Evolutionary conservation across 2,888 invertebrate species (phyloP), one percentile per base, ranked within the genome.

Genomic region (Nomada ferruginata): DNA sequence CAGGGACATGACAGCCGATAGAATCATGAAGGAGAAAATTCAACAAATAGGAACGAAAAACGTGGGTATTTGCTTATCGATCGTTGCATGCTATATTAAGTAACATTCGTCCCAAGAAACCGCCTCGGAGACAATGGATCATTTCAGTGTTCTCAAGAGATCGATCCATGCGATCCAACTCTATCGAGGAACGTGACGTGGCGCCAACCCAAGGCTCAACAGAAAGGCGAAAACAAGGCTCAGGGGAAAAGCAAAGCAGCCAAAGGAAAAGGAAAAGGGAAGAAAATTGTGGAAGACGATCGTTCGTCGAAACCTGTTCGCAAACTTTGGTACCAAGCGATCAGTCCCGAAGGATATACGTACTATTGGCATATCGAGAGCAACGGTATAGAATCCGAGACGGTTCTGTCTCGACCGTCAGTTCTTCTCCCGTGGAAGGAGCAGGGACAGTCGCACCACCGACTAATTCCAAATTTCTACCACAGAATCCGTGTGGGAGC

Each of bases 311-410:
- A 85, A 75, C 70, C 81, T 63, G 68, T 81, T 15, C 87, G 79
- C 4, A 95, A 95, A 66, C 92, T 96, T 29, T 98, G 98, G 98
- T 96, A 97, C 84, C 97, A 98, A 93, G 96, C 96, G 0, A 95
- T 95, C 87, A 95, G 96, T 81, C 96, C 96, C 65, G 96, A 97
- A 90, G 98, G 97, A 0, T 95, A 96, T 87, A 95, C 96, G 0
- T 98, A 98, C 92, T 98, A 97, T 91, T 98, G 98, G 97, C 97
- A 98, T 93, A 96, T 95, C 1, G 95, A 96, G 85, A 97, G 97
- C 52, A 97, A 97, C 94, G 97, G 97, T 97, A 94, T 83, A 89
- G 79, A 36, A 36, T 7, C 7, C 5, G 7, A 36, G 7, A 36
- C 10, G 7, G 9, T 15, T 1, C 7, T 36, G 36, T 36, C 36